Evolutionary conservation across 2,113 vertebrate species (phyloP), one percentile per base, ranked within the genome.

Genomic region (Colinus virginianus): DNA sequence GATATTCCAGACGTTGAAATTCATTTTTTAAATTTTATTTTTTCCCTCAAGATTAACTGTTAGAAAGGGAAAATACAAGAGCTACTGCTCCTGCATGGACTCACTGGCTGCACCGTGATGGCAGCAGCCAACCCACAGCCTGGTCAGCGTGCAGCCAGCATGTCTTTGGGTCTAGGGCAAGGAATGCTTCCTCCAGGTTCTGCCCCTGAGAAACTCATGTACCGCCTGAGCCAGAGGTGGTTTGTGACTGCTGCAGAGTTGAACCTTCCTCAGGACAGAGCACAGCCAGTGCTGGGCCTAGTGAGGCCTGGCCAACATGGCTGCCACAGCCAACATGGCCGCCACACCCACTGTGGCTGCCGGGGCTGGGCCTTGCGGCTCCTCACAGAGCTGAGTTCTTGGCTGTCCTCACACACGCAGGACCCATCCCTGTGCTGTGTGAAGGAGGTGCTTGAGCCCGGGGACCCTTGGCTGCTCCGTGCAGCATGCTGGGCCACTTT

Each of bases 1-100:
- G 84, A 99, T 97, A 93, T 98, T 99, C 98, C 97, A 98, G 34
- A 98, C 14, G 15, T 99, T 99, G 53, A 97, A 94, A 94, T 98
- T 99, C 99, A 99, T 99, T 93, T 90, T 49, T 51, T 26, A 16
- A 13, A 40, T 40, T 40, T 40, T 40, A 12, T 40, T 28, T 16
- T 8, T 9, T 43, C 45, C 55, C 5, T 58, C 49, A 69, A 45
- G 66, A 62, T 80, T 94, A 48, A 66, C 71, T 83, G 77, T 69
- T 80, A 94, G 90, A 91, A 66, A 87, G 95, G 40, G 83, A 68
- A 63, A 90, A 91, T 63, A 56, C 71, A 36, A 88, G 43, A 58
- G 81, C 32, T 81, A 62, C 30, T 77, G 28, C 53, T 25, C 36
- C 67, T 78, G 59, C 62, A 45, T 17, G 38, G 61, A 36, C 36